phyloP scores from a whole-genome alignment of 2,888 invertebrate genomes.

The Callyntrura guangdongensis region DNA sequence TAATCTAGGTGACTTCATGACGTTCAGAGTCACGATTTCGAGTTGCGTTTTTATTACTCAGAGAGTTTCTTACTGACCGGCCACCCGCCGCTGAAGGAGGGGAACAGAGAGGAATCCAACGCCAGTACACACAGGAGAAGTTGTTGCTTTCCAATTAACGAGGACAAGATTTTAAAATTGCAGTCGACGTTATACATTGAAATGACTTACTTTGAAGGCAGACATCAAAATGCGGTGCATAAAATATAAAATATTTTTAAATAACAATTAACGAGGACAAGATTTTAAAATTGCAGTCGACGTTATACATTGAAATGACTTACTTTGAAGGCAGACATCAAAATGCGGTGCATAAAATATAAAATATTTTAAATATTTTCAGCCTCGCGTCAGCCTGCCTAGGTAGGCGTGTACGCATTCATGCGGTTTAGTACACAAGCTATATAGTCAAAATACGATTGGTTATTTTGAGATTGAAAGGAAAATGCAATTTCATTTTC shows the following conservation, averaged over 20 bases:
- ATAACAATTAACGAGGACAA: conserved; percentile 51
- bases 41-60: conserved; percentile 5
- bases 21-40: conserved; percentile 58
- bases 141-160: conserved; percentile 56
- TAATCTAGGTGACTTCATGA: conserved; percentile 64
- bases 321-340: too few species aligned
- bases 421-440: too few species aligned
- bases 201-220: too few species aligned
- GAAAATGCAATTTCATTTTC: conserved; percentile 34
- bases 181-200: conserved; percentile 25
- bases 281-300: conserved; percentile 22
- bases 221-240: too few species aligned
- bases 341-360: too few species aligned
- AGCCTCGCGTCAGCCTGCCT: too few species aligned
- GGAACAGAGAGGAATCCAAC: conserved; percentile 21
- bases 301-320: too few species aligned
- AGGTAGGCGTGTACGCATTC: too few species aligned
- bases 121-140: conserved; percentile 21
- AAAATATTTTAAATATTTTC: too few species aligned
- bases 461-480: conserved; percentile 36
- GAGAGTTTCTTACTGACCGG: neutral
- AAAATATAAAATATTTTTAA: too few species aligned
- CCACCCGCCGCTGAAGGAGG: conserved; percentile 36
- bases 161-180: conserved; percentile 27
- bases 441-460: conserved; percentile 1